Base-by-base conservation (phyloP, 1,140 invertebrate genomes). In the Bombus ignitus region DNA sequence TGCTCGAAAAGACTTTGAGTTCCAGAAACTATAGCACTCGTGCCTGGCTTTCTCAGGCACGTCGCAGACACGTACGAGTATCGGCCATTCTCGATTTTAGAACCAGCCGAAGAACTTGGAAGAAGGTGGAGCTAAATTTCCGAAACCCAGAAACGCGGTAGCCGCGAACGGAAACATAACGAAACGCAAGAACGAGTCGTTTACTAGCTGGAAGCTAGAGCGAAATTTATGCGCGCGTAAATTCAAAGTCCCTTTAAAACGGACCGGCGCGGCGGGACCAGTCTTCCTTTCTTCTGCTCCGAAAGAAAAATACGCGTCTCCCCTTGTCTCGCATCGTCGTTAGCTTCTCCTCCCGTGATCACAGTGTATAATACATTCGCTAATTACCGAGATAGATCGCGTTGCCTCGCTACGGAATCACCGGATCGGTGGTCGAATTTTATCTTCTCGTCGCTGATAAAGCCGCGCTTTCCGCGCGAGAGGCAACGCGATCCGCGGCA, bases 141-240 rank as follows among this genome's bases (percentile, higher is more conserved):
- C 9, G 15, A 42, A 42, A 25, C 0, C 12, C 10, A 18, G 18
- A 18, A n/a, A 35, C 12, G 57, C 73, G 44, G 47, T 83, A 70
- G 81, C 81, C n/a, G 5, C 15, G 5, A 35, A 32, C 35, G 13
- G 32, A 25, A 37, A 59, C 65, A 15, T 1, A 25, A 25, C 8
- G 25, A 25, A 37, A 44, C 47, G n/a, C 15, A n/a, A 32, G 68
- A 77, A 25, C 15, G 22, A n/a, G 28, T n/a, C n/a, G 4, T 9
- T 22, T 0, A 0, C 32, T 15, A 32, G n/a, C 44, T 73, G 25
- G 42, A 72, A 73, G 83, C 42, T 71, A n/a, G 42, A 25, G 0
- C 10, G 75, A 72, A 57, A 85, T 85, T 85, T 85, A 85, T 85
- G 76, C 83, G 78, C 78, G 53, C 68, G 83, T 85, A 85, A 85